These are phyloP conservation scores for Vanessa atalanta DNA, from an alignment of 1,140 invertebrate species.

Conservation along the genomic window DNA sequence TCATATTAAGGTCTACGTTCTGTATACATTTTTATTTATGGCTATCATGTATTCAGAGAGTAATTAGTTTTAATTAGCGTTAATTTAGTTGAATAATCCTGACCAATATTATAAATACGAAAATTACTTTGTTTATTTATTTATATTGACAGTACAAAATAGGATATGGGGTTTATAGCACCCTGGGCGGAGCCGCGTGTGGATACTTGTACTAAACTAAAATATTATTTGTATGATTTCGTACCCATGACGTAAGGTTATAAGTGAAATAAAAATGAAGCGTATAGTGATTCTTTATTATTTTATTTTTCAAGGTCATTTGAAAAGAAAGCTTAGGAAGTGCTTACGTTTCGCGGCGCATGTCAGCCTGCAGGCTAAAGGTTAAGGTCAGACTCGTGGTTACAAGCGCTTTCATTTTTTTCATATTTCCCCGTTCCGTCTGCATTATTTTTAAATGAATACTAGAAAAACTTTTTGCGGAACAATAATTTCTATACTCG, in stretches of 20 bases:
- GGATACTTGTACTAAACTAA: too few species aligned
- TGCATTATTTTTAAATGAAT: slow-evolving; percentile 1
- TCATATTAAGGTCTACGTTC: too few species aligned
- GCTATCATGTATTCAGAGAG: too few species aligned
- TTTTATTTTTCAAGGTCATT: background rate
- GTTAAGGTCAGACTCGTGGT: slow-evolving; percentile 3
- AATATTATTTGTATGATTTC: too few species aligned
- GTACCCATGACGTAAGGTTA: background rate
- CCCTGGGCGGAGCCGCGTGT: too few species aligned
- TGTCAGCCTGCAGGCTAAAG: slow-evolving; percentile 2
- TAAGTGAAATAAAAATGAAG: background rate
- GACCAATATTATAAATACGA: too few species aligned
- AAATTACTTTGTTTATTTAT: too few species aligned
- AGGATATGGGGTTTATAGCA: too few species aligned
- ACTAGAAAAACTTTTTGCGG: background rate
- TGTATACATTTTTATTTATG: too few species aligned
- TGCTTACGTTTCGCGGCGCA: background rate
- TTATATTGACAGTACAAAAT: too few species aligned
- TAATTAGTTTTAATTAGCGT: too few species aligned
- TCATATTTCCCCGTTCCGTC: background rate
- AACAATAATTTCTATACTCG: background rate
- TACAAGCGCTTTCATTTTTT: background rate
- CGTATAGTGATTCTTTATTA: background rate
- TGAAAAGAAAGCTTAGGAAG: slow-evolving; percentile 1
- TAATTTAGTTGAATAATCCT: too few species aligned